A percentile compares a stretch with the other conserved stretches of the same genome.
phyloP scores from a whole-genome alignment of 2,113 vertebrate genomes.

The Ochotona curzoniae region DNA sequence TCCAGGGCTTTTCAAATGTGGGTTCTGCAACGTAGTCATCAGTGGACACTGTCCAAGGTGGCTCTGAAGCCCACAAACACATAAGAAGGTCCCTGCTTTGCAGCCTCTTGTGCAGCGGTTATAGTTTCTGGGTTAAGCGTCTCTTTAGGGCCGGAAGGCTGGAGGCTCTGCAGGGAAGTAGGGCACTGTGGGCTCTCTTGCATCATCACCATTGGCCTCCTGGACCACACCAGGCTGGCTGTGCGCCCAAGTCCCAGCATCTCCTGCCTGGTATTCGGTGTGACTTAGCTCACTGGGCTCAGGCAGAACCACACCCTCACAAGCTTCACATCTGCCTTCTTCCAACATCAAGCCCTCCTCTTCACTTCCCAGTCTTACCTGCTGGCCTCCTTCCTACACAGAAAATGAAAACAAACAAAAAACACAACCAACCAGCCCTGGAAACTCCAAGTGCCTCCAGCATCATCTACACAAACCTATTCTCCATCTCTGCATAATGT shows the following conservation, averaged over 20 bases:
- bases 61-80: not conserved
- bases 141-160: not conserved
- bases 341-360: not conserved
- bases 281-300: not conserved
- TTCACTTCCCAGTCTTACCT: not conserved
- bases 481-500: not conserved
- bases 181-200: not conserved
- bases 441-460: not conserved
- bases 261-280: not conserved
- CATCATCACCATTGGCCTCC: not conserved
- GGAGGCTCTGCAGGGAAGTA: not conserved
- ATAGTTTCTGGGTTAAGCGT: not conserved
- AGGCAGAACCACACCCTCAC: not conserved
- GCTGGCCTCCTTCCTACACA: not conserved
- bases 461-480: not conserved
- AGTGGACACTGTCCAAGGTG: not conserved
- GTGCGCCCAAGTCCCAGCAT: not conserved
- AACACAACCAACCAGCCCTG: no score
- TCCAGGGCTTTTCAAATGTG: not conserved
- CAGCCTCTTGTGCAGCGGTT: not conserved
- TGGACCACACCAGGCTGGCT: not conserved
- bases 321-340: not conserved
- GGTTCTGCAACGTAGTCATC: not conserved
- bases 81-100: not conserved
- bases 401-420: not conserved